Base-by-base conservation (phyloP, 2,888 invertebrate species). In the Linnaemya tessellans region DNA sequence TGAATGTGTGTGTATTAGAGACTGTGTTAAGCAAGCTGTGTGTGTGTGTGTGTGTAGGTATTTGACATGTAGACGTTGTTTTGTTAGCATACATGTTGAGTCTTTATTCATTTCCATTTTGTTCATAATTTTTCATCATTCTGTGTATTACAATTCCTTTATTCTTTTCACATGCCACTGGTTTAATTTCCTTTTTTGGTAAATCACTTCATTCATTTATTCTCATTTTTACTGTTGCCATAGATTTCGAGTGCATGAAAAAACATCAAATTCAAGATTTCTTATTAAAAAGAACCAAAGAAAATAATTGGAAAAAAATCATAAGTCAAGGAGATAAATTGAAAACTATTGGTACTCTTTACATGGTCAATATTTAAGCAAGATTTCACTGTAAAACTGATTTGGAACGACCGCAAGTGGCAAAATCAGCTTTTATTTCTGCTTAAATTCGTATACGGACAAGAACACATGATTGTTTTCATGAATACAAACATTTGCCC, bases 101-200 rank as follows among this genome's bases (percentile, higher is more conserved):
- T 5, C 9, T n/a, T n/a, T 22, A 15, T 18, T 22, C 11, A 7
- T 22, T 46, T 46, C 35, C 7, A 1, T 38, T 35, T 38, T 38
- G 13, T 30, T 30, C 30, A 30, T 30, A 30, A n/a, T 20, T 15
- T 49, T 18, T 20, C 15, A 46, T 22, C 49, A 62, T 62, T 62
- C 51, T 20, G 62, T 7, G 10, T 38, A 13, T 62, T n/a, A 38
- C 38, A 64, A 18, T 62, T 41, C 13, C 1, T 49, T 64, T 41
- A 9, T 51, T n/a, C 35, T 51, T 49, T 49, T 60, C 38, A 49
- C 35, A 49, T 51, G 62, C 73, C 73, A 74, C 60, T 38, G 51
- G 38, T 64, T 74, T 64, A 51, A 74, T 74, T 64, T 74, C 62
- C 62, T 49, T 62, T 62, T 18, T 25, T n/a, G 30, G 30, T 60